Evolutionary conservation across 2,888 invertebrate species (phyloP).

Genomic region (Tachina grossa): DNA sequence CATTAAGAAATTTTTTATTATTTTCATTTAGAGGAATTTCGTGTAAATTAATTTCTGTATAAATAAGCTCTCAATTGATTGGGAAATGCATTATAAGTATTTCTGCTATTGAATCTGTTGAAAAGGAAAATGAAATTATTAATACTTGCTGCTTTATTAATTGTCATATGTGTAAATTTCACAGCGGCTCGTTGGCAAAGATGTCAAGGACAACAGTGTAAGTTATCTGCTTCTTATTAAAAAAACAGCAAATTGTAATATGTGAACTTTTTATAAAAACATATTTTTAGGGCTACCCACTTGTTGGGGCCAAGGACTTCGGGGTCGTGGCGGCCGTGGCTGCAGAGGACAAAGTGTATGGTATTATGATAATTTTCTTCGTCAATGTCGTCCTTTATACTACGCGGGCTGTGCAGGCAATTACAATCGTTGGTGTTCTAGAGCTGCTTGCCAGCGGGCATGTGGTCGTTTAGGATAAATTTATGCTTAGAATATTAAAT

Average conservation of each 20-base stretch:
- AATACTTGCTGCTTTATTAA: background rate
- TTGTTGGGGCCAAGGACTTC: background rate
- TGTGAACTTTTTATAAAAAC: background rate
- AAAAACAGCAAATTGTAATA: background rate
- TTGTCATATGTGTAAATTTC: background rate
- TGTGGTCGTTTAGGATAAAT: slow-evolving; percentile 18
- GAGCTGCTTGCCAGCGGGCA: background rate
- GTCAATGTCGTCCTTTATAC: slow-evolving; percentile 24
- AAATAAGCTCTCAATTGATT: too few species aligned
- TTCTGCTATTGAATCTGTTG: background rate
- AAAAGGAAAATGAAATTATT: background rate
- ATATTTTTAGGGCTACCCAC: background rate
- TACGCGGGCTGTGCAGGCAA: slow-evolving; percentile 62
- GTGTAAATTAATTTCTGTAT: too few species aligned
- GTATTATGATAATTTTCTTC: slow-evolving; percentile 26
- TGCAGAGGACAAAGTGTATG: slow-evolving; percentile 17
- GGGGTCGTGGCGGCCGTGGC: background rate
- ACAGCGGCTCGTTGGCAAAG: background rate
- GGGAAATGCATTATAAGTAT: background rate
- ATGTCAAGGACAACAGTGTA: background rate
- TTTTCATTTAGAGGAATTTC: too few species aligned
- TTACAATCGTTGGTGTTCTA: slow-evolving; percentile 59
- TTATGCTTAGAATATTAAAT: too few species aligned
- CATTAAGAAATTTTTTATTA: too few species aligned
- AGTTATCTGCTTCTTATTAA: background rate